These are phyloP conservation scores for Ameiurus melas DNA, from an alignment of 2,113 vertebrate genomes.

Conservation along the genomic window DNA sequence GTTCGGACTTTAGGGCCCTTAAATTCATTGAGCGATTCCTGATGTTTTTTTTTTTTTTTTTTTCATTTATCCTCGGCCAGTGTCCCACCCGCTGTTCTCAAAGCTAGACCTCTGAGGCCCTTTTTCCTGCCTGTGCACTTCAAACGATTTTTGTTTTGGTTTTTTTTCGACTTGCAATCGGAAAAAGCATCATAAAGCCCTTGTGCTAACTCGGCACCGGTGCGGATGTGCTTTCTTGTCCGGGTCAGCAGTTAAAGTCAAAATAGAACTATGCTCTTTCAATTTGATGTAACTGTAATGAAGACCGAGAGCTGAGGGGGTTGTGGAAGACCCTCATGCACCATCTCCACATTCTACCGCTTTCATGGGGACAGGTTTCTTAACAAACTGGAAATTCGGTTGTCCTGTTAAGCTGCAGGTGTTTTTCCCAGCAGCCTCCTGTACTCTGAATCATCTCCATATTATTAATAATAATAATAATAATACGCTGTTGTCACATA, in stretches of 20 bases:
- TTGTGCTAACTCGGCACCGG: neutral
- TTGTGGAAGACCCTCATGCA: no score
- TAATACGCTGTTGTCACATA: no score
- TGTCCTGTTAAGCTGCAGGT: conserved; percentile 1
- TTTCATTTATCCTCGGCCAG: conserved; percentile 2
- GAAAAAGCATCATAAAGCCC: conserved; percentile 11
- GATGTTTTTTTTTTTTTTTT: no score
- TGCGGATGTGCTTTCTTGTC: neutral
- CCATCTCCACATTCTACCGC: no score
- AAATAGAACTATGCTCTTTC: neutral
- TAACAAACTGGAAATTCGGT: no score
- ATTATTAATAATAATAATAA: no score
- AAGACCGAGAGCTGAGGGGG: neutral
- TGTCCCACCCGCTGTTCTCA: conserved; percentile 44
- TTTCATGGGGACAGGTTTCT: no score
- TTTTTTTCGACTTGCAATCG: conserved; percentile 17
- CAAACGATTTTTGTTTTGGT: neutral
- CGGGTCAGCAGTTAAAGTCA: neutral
- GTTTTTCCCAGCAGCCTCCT: neutral
- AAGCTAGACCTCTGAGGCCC: conserved; percentile 4
- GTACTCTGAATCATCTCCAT: neutral
- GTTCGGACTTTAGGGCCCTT: neutral
- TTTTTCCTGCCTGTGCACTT: conserved; percentile 16
- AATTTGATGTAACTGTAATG: neutral
- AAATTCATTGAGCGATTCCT: neutral